These are phyloP conservation scores for Tetraodon nigroviridis DNA, from an alignment of 2,113 vertebrate genomes.

Conservation along the genomic window DNA sequence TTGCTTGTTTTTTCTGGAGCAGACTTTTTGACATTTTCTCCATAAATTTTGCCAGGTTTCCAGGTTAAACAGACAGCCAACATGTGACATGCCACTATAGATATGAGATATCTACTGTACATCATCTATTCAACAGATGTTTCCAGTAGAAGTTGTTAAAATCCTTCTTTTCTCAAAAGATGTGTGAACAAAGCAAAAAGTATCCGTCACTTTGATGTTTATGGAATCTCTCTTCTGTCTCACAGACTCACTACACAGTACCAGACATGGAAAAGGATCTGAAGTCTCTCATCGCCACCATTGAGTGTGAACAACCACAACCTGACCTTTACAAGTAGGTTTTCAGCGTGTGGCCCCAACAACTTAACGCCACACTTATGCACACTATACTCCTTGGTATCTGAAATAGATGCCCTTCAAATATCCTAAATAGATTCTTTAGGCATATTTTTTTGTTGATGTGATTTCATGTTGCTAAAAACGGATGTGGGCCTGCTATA, in stretches of 20 bases:
- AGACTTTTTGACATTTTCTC: no score
- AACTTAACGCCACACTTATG: slow-evolving; percentile 34
- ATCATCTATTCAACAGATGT: background rate
- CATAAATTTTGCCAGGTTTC: no score
- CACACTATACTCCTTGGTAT: slow-evolving; percentile 7
- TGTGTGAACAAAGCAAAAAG: slow-evolving; percentile 4
- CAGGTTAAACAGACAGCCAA: no score
- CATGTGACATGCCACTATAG: no score
- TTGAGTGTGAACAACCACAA: slow-evolving; percentile 96
- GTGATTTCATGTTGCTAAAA: slow-evolving; percentile 6
- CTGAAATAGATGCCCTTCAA: slow-evolving; percentile 10
- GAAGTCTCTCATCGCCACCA: slow-evolving; percentile 80
- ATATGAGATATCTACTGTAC: background rate
- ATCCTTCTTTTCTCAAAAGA: background rate
- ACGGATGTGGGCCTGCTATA: background rate
- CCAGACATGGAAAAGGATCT: slow-evolving; percentile 83
- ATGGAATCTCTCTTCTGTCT: slow-evolving; percentile 11
- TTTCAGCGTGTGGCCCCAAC: slow-evolving; percentile 32
- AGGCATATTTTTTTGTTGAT: background rate
- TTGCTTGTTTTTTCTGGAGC: no score
- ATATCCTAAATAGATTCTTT: background rate
- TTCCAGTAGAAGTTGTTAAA: background rate
- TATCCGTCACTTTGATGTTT: slow-evolving; percentile 15
- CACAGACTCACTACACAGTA: slow-evolving; percentile 90
- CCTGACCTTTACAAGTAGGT: slow-evolving; percentile 97